Evolutionary conservation across 2,797 vertebrate genomes (phyloP).

Genomic region (Clarias fuscus): DNA sequence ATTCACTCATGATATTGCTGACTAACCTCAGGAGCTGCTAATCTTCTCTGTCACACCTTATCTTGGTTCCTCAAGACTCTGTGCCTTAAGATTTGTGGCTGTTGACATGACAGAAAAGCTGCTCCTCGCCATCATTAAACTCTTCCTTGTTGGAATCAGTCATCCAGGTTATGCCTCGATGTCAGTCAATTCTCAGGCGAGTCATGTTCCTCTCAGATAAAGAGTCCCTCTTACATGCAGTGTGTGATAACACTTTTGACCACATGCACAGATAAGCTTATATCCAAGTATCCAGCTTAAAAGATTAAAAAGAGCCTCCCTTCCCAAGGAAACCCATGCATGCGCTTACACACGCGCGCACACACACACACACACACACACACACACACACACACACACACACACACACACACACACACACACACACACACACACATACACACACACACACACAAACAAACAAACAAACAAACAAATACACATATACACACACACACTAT

Average conservation of each 20-base stretch:
- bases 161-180: slow-evolving; percentile 28
- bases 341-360: not conserved
- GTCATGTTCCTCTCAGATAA: slow-evolving; percentile 50
- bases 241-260: slow-evolving; percentile 26
- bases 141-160: slow-evolving; percentile 22
- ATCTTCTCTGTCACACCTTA: slow-evolving; percentile 22
- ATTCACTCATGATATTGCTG: not conserved
- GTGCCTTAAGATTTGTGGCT: slow-evolving; percentile 31
- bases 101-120: slow-evolving; percentile 38
- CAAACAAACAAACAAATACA: too few relatives aligned
- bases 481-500: not conserved
- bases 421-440: too few relatives aligned
- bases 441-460: not conserved
- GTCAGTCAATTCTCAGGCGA: slow-evolving; percentile 25
- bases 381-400: too few relatives aligned
- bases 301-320: slow-evolving; percentile 8
- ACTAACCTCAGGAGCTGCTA: slow-evolving; percentile 14
- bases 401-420: not conserved
- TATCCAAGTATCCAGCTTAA: slow-evolving; percentile 15
- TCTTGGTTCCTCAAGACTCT: slow-evolving; percentile 5
- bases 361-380: not conserved
- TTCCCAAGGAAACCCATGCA: not conserved
- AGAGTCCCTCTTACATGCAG: slow-evolving; percentile 40
- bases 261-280: slow-evolving; percentile 16
- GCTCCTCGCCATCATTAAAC: slow-evolving; percentile 6